These are phyloP conservation scores for Turnix velox DNA, from an alignment of 2,113 vertebrate species.

Conservation along the genomic window DNA sequence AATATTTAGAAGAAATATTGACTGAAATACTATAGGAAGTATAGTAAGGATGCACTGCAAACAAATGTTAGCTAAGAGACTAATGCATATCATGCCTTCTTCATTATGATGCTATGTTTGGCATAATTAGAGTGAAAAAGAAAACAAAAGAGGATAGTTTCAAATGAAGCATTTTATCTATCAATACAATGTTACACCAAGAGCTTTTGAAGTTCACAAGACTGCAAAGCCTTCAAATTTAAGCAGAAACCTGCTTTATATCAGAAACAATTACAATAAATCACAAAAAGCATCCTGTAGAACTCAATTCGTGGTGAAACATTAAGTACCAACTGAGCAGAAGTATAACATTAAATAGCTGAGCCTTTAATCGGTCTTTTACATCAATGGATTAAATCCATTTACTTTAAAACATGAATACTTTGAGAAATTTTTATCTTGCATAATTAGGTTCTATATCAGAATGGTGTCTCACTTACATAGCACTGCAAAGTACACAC, in stretches of 20 bases:
- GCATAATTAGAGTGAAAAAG: neutral
- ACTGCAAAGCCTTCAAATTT: neutral
- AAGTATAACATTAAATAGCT: neutral
- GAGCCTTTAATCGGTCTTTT: neutral
- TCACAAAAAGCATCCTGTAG: neutral
- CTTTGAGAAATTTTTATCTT: neutral
- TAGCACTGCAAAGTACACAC: neutral
- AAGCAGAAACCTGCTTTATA: neutral
- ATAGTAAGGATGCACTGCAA: neutral
- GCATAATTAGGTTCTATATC: neutral
- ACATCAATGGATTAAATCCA: neutral
- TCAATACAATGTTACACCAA: neutral
- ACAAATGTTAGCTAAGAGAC: neutral
- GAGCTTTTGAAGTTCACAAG: neutral
- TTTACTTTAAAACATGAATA: neutral
- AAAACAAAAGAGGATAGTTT: neutral
- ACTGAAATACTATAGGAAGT: neutral
- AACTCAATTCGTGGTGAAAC: neutral
- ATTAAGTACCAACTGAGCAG: neutral
- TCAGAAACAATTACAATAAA: neutral
- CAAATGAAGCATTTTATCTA: neutral
- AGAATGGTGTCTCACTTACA: neutral
- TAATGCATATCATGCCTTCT: neutral
- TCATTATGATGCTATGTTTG: neutral
- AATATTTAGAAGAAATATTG: neutral